Base-by-base conservation (phyloP, 2,113 vertebrate species). In the Hucho hucho region DNA sequence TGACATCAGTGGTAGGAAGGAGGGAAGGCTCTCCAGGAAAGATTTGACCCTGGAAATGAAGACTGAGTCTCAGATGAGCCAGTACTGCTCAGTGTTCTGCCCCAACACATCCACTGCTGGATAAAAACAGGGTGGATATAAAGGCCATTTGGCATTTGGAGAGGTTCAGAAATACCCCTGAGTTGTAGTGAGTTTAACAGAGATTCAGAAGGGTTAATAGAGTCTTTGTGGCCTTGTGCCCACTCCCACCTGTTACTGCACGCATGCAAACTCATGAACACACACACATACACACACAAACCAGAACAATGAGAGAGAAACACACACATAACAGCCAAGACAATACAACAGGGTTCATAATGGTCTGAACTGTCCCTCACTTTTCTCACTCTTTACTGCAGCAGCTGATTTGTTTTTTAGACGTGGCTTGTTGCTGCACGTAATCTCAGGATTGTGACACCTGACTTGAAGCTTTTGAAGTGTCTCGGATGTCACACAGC, bases 401-500 rank as follows among this genome's bases (percentile, higher is more conserved):
- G 49, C 20, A 26, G 29, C 32, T 24, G 37, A n/a, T 46, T 80
- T 69, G 12, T 20, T 75, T 70, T 86, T 83, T 81, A 71, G 87
- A 79, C 82, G 72, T 79, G n/a, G n/a, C 80, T 79, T 83, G 16
- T 49, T 83, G 76, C 78, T 75, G 6, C 32, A 3, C 70, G 64
- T 73, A 89, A 88, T 80, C 80, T 71, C 81, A 68, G 79, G 75
- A 91, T 91, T 90, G 83, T 91, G 84, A 90, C 91, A 93, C 89
- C 85, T 83, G 77, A 37, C 79, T 89, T 87, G 64, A 72, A 78
- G 87, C 85, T 87, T 86, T 81, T 81, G 58, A 79, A 85, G 81
- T 84, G 87, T 93, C 91, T 95, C 92, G 81, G 59, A 65, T 94
- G 78, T 92, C 91, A 0, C 1, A 24, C 88, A 83, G 88, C 86